These are phyloP conservation scores for Plagodis pulveraria DNA, from an alignment of 2,888 invertebrate species.

Conservation along the genomic window DNA sequence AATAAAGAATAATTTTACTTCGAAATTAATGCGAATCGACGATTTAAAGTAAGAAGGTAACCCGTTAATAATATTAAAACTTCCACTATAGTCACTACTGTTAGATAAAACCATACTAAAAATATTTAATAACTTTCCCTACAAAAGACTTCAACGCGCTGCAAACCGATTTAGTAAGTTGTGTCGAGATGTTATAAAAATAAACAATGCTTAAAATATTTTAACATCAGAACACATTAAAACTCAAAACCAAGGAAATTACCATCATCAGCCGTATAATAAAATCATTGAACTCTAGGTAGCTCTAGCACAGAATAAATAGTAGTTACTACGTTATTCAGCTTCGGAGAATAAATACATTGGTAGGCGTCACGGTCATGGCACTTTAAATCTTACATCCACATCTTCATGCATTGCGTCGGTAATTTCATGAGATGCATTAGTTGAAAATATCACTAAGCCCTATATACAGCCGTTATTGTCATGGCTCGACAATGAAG, in stretches of 20 bases:
- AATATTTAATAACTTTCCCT: constrained; percentile 11
- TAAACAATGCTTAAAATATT: constrained; percentile 9
- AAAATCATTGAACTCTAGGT: constrained; percentile 51
- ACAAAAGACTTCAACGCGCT: constrained; percentile 39
- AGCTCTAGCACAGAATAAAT: constrained; percentile 5
- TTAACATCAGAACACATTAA: constrained; percentile 41
- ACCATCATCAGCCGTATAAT: constrained; percentile 38
- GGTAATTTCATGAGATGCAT: constrained; percentile 3
- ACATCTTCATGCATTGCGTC: constrained; percentile 11
- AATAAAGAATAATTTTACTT: too few relatives aligned
- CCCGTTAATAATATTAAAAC: too few relatives aligned
- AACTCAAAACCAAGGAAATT: constrained; percentile 40
- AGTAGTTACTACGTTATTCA: background rate
- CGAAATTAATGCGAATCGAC: too few relatives aligned
- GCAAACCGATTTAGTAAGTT: constrained; percentile 9
- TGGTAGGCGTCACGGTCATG: constrained; percentile 50
- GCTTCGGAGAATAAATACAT: constrained; percentile 40
- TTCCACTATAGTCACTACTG: too few relatives aligned
- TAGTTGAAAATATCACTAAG: background rate
- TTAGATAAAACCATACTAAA: background rate
- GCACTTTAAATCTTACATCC: constrained; percentile 45
- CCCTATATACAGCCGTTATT: constrained; percentile 3
- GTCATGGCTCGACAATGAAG: constrained; percentile 9
- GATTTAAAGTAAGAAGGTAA: too few relatives aligned
- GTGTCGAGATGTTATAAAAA: constrained; percentile 17